phyloP scores from a whole-genome alignment of 2,888 invertebrate genomes.

The Drosophila siamana region DNA sequence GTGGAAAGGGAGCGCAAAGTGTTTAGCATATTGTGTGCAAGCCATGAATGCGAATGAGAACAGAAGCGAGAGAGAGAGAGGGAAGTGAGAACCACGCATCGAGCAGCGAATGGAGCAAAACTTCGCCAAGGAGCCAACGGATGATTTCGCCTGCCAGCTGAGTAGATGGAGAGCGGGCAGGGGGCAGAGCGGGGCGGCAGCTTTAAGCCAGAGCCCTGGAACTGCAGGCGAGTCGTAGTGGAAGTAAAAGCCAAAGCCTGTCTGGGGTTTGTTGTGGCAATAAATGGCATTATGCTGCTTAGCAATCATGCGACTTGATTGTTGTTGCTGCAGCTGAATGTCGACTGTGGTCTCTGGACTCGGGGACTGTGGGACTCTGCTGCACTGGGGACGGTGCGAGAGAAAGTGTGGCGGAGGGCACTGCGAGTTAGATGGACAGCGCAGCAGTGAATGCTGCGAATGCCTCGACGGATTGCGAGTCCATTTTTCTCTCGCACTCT shows the following conservation, averaged over 20 bases:
- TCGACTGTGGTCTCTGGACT: neutral
- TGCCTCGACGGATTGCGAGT: slow-evolving; percentile 20
- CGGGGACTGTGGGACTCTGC: too few species aligned
- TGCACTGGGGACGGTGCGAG: too few species aligned
- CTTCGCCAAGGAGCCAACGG: slow-evolving; percentile 12
- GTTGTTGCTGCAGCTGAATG: slow-evolving; percentile 34
- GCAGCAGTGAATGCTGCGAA: slow-evolving; percentile 23
- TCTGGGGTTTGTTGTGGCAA: slow-evolving; percentile 60
- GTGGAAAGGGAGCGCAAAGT: slow-evolving; percentile 36
- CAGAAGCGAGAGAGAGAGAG: slow-evolving; percentile 1
- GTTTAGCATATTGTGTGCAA: slow-evolving; percentile 72
- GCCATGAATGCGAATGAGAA: slow-evolving; percentile 72
- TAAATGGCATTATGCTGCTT: slow-evolving; percentile 77
- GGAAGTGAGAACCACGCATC: neutral
- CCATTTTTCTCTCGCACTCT: slow-evolving; percentile 31
- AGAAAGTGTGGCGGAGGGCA: neutral
- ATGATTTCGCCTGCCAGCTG: neutral
- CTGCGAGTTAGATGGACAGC: slow-evolving; percentile 57
- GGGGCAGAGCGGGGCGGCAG: neutral
- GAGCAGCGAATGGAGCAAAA: slow-evolving; percentile 4
- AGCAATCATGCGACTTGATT: slow-evolving; percentile 76
- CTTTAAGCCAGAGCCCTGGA: neutral
- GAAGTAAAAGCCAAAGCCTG: neutral
- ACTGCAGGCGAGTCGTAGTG: neutral
- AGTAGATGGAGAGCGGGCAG: neutral